Base-by-base conservation (phyloP, 2,797 vertebrate species). In the Eulemur coronatus region DNA sequence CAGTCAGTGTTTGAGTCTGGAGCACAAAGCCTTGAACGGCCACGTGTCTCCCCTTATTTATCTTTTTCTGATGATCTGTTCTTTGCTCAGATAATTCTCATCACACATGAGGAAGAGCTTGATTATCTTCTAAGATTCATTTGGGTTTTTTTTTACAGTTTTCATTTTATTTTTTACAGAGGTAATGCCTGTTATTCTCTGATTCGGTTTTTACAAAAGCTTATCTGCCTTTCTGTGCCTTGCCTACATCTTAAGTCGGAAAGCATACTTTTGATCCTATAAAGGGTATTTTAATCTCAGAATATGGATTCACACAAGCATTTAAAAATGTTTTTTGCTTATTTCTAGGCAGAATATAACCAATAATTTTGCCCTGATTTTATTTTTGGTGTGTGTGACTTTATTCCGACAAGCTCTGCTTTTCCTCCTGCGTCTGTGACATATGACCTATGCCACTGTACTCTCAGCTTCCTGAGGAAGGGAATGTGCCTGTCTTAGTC, bases 401-500 rank as follows among this genome's bases (percentile, higher is more conserved):
- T 87, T 67, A 46, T 4, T 3, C 26, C 50, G 46, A 26, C 20
- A 85, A 80, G 6, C 2, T 79, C 14, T 79, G 14, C 3, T 30
- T 67, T 91, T 43, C 4, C 13, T 30, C 48, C 41, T 35, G 5
- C 5, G 28, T 8, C 52, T 50, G 22, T 26, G 30, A 41, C 18
- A 0, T 20, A 14, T 35, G 33, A 1, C 30, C 24, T 69, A 1
- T 30, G 11, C 2, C 0, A 15, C 1, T 4, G 69, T 0, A 33
- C 8, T 17, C 2, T 30, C 20, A 55, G 8, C 5, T 24, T 33
- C 63, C 75, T 67, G 28, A 67, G 15, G 15, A 90, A 85, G n/a
- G 33, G 12, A 1, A 30, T 1, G 7, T 4, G 2, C 22, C 9
- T 63, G 18, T 52, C 4, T 41, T 5, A 30, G 17, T 65, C 28